Evolutionary conservation across 1,140 invertebrate species (phyloP).

Genomic region (Penaeus chinensis): DNA sequence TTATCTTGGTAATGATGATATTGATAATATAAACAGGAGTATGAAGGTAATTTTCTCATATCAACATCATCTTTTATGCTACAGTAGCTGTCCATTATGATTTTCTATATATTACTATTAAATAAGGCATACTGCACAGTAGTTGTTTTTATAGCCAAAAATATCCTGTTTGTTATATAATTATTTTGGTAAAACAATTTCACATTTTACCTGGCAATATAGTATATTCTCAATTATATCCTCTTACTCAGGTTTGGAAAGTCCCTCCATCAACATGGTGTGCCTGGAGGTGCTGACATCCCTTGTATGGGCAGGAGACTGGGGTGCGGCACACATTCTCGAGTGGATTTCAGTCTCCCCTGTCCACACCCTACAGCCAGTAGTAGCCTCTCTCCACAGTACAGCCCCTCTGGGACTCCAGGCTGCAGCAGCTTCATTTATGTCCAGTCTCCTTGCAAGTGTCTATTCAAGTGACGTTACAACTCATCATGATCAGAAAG

Average conservation of each 20-base stretch:
- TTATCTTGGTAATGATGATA: too few species aligned
- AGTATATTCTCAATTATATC: neutral
- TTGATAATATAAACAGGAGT: too few species aligned
- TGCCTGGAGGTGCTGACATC: conserved; percentile 35
- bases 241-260: conserved; percentile 5
- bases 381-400: conserved; percentile 25
- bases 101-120: too few species aligned
- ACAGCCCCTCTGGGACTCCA: conserved; percentile 6
- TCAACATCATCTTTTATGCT: too few species aligned
- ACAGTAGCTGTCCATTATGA: too few species aligned
- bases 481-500: neutral
- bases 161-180: too few species aligned
- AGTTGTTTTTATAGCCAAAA: too few species aligned
- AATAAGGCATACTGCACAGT: too few species aligned
- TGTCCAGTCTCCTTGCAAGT: conserved; percentile 19
- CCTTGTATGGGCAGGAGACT: conserved; percentile 27
- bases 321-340: conserved; percentile 31
- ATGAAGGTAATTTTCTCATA: too few species aligned
- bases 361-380: conserved; percentile 21
- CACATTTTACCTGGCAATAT: neutral
- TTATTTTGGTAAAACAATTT: too few species aligned
- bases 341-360: conserved; percentile 33
- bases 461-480: conserved; percentile 6
- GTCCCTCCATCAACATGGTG: neutral
- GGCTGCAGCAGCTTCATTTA: conserved; percentile 17